phyloP scores from a whole-genome alignment of 2,113 vertebrate genomes.

The Osmerus eperlanus region DNA sequence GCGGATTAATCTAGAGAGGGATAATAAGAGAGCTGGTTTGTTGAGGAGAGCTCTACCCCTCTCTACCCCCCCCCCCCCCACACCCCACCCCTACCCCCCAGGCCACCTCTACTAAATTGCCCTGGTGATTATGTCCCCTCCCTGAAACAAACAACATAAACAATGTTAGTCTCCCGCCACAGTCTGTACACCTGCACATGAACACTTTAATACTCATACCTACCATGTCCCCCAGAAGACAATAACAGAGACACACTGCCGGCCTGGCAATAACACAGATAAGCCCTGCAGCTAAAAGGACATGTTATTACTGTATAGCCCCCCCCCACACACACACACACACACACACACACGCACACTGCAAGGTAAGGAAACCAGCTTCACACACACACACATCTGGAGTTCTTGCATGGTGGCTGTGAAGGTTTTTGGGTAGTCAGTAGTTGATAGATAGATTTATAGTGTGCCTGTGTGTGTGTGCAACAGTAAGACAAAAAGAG shows the following conservation, averaged over 20 bases:
- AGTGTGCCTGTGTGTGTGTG: neutral
- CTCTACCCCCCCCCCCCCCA: too few species aligned
- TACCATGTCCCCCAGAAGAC: too few species aligned
- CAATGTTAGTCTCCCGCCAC: too few species aligned
- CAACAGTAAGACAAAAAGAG: neutral
- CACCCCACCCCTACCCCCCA: too few species aligned
- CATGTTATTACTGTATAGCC: neutral
- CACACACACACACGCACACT: neutral
- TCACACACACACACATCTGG: neutral
- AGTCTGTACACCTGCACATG: too few species aligned
- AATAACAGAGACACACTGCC: too few species aligned
- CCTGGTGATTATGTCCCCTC: too few species aligned
- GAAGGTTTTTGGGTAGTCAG: neutral
- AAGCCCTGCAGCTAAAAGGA: neutral
- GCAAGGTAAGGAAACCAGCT: too few species aligned
- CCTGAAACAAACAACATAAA: too few species aligned
- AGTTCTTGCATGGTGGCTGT: too few species aligned
- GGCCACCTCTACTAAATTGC: too few species aligned
- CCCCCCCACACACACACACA: neutral
- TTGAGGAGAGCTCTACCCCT: neutral
- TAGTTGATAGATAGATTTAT: neutral
- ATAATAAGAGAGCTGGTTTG: constrained; percentile 2
- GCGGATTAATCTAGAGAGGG: neutral
- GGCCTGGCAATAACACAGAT: neutral
- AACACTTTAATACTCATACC: too few species aligned